phyloP scores from a whole-genome alignment of 2,888 invertebrate genomes.

The Caenorhabditis afra region DNA sequence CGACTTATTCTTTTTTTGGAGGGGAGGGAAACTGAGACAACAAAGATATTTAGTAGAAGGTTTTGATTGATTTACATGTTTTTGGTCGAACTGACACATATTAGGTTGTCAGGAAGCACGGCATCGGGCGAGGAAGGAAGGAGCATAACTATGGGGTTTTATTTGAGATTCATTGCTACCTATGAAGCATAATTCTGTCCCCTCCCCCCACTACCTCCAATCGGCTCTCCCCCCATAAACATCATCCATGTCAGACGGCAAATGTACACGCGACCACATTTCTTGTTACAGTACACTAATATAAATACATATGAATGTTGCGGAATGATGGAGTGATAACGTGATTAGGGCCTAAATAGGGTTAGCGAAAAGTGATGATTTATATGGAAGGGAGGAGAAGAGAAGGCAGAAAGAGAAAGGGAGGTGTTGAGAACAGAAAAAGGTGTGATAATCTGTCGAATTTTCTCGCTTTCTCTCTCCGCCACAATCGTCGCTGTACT shows the following conservation, averaged over 20 bases:
- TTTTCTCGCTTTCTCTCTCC: conserved; percentile 45
- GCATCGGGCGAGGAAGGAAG: conserved; percentile 11
- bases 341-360: conserved; percentile 55
- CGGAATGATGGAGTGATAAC: conserved; percentile 35
- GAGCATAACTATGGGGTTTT: conserved; percentile 49
- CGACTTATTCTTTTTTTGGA: neutral
- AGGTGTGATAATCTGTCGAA: conserved; percentile 55
- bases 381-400: conserved; percentile 12
- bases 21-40: no score
- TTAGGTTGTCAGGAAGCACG: conserved; percentile 63
- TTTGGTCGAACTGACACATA: conserved; percentile 62
- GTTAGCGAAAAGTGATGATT: conserved; percentile 31
- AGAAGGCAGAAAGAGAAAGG: no score
- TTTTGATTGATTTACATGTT: conserved; percentile 62
- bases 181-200: conserved; percentile 34
- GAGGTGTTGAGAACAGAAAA: no score
- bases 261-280: conserved; percentile 13
- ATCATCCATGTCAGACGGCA: conserved; percentile 4
- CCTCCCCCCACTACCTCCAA: neutral
- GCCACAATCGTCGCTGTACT: conserved; percentile 48
- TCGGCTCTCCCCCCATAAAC: conserved; percentile 29
- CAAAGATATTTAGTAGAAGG: conserved; percentile 39
- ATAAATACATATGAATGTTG: neutral
- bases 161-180: conserved; percentile 59
- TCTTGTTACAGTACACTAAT: conserved; percentile 23